A percentile compares a stretch with the other conserved stretches of the same genome.
These are phyloP conservation scores for Eustalomyia histrio DNA, from an alignment of 2,888 invertebrate genomes.

Conservation along the genomic window DNA sequence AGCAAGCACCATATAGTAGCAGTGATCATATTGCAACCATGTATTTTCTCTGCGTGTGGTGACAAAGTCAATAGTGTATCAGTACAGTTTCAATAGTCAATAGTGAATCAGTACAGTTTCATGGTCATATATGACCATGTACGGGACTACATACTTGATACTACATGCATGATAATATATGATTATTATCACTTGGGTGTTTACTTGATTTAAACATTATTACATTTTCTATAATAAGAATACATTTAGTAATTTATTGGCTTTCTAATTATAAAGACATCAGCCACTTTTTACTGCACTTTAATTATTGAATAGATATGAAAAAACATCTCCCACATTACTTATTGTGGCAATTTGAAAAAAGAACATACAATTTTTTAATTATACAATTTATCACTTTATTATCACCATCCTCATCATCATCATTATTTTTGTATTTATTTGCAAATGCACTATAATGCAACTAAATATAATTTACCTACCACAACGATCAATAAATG, in stretches of 20 bases:
- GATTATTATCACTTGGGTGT: too few species aligned
- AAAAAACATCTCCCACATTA: background rate
- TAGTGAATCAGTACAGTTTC: too few species aligned
- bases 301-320: background rate
- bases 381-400: slow-evolving; percentile 25
- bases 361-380: background rate
- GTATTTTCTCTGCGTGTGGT: too few species aligned
- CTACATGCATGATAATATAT: too few species aligned
- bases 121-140: too few species aligned
- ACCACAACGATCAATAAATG: slow-evolving; percentile 55
- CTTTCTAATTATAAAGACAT: background rate
- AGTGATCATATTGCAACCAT: too few species aligned
- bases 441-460: slow-evolving; percentile 29
- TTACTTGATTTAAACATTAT: too few species aligned
- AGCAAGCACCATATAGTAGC: too few species aligned
- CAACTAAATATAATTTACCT: slow-evolving; percentile 41
- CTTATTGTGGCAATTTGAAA: slow-evolving; percentile 3
- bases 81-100: too few species aligned
- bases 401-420: slow-evolving; percentile 21
- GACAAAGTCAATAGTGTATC: too few species aligned
- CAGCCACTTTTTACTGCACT: slow-evolving; percentile 1
- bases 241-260: background rate
- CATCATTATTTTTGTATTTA: background rate
- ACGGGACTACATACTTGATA: too few species aligned
- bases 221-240: background rate